Conservation (phyloP, 2,888 invertebrate species). For the Adineta ricciae region DNA sequence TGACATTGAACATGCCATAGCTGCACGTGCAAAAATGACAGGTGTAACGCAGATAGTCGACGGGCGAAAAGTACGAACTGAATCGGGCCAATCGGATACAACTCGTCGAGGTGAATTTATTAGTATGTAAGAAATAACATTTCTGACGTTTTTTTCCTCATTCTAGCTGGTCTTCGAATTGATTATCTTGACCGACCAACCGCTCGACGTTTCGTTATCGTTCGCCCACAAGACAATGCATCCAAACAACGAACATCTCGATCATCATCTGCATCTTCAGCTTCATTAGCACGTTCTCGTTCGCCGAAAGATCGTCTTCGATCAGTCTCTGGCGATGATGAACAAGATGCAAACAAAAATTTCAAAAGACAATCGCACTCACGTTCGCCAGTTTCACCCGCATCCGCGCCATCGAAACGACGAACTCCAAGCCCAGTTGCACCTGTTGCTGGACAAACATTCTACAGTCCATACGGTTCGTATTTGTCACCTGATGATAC, state of each 20-base stretch:
- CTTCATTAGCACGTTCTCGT: background rate
- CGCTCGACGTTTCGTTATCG: background rate
- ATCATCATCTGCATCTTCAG: background rate
- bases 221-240: background rate
- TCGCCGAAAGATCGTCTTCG: background rate
- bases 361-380: background rate
- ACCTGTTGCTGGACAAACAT: background rate
- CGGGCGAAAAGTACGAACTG: background rate
- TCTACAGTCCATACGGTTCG: background rate
- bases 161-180: background rate
- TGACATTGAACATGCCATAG: background rate
- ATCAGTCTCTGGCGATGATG: background rate
- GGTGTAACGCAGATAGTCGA: background rate
- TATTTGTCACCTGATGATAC: background rate
- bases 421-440: background rate
- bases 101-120: background rate
- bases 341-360: background rate
- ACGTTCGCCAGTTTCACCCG: background rate
- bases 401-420: background rate
- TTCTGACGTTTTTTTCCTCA: too few relatives aligned
- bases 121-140: too few relatives aligned
- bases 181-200: conserved; percentile 9
- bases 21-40: background rate
- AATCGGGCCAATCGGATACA: background rate
- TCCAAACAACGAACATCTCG: background rate